Conservation (phyloP, 1,140 invertebrate genomes). For the Drosophila nebulosa region DNA sequence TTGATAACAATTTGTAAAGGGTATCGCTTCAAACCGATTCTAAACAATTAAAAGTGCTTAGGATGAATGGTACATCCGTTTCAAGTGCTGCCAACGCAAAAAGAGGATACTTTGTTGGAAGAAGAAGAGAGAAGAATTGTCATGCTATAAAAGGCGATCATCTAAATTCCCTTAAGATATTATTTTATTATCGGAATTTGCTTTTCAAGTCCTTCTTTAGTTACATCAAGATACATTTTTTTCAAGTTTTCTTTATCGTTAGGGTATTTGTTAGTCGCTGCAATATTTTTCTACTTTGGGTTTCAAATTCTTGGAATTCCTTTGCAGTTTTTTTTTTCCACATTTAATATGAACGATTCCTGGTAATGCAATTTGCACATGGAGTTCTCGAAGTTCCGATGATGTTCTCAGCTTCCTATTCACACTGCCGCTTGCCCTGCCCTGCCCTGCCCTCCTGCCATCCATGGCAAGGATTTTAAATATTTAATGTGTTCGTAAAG, state of each 20-base stretch:
- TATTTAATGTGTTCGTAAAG: slow-evolving; percentile 9
- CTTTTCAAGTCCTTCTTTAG: too few species aligned
- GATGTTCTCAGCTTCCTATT: background rate
- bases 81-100: too few species aligned
- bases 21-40: too few species aligned
- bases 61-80: too few species aligned
- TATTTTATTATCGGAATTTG: too few species aligned
- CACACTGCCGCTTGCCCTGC: background rate
- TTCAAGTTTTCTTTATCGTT: background rate
- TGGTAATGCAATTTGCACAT: background rate
- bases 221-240: too few species aligned
- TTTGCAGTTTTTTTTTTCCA: background rate
- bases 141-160: too few species aligned
- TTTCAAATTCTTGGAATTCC: background rate
- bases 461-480: slow-evolving; percentile 4
- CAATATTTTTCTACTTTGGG: background rate
- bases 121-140: too few species aligned
- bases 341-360: background rate
- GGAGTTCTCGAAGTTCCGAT: background rate
- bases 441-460: background rate
- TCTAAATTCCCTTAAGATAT: too few species aligned
- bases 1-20: too few species aligned
- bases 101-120: too few species aligned
- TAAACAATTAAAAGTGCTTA: too few species aligned
- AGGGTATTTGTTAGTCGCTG: background rate